Evolutionary conservation across 2,888 invertebrate species (phyloP).

Genomic region (Rhorus exstirpatorius): DNA sequence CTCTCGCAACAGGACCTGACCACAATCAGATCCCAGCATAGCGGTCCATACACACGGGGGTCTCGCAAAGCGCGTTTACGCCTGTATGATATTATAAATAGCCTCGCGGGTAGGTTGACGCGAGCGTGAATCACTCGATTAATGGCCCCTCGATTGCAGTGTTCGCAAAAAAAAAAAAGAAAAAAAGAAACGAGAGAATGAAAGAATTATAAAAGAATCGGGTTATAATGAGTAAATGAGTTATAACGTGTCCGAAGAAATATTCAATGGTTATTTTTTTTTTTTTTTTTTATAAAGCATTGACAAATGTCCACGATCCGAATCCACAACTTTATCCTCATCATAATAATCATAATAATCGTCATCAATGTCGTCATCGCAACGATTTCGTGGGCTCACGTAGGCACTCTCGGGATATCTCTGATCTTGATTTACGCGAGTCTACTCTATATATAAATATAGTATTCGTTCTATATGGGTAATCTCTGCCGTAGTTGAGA

Average conservation of each 20-base stretch:
- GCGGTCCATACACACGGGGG: slow-evolving; percentile 35
- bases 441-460: slow-evolving; percentile 29
- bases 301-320: slow-evolving; percentile 7
- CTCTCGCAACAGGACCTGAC: slow-evolving; percentile 57
- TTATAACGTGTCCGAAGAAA: slow-evolving; percentile 7
- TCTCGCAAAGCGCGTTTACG: slow-evolving; percentile 36
- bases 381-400: slow-evolving; percentile 52
- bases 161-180: slow-evolving; percentile 1
- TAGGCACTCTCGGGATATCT: slow-evolving; percentile 55
- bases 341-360: slow-evolving; percentile 42
- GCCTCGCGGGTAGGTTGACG: slow-evolving; percentile 57
- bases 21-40: slow-evolving; percentile 68
- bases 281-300: not conserved
- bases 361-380: slow-evolving; percentile 52
- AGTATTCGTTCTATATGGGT: slow-evolving; percentile 53
- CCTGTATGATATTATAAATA: slow-evolving; percentile 64
- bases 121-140: slow-evolving; percentile 68
- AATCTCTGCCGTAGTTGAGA: slow-evolving; percentile 60
- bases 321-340: slow-evolving; percentile 38
- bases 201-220: not conserved
- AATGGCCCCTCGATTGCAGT: slow-evolving; percentile 62
- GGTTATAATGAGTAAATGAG: slow-evolving; percentile 32
- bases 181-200: not conserved
- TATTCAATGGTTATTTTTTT: not conserved
- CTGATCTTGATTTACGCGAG: slow-evolving; percentile 67